A percentile compares a stretch with the other conserved stretches of the same genome.
phyloP scores from a whole-genome alignment of 2,797 vertebrate species.

The Erethizon dorsatum region DNA sequence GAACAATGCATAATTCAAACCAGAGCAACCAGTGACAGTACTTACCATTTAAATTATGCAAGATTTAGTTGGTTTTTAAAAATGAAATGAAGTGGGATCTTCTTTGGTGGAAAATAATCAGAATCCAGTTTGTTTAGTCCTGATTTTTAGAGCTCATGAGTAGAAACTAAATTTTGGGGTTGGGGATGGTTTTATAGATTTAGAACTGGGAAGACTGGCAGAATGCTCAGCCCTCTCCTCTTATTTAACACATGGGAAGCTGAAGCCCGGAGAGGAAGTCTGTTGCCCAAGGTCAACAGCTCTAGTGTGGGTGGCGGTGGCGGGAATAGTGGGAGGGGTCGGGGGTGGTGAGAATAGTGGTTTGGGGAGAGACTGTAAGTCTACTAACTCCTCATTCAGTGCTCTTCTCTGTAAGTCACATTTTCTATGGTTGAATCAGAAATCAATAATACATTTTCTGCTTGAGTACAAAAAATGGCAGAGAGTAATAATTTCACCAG shows the following conservation, averaged over 20 bases:
- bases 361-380: slow-evolving; percentile 5
- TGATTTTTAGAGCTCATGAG: slow-evolving; percentile 88
- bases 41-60: slow-evolving; percentile 73
- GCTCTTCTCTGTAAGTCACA: slow-evolving; percentile 30
- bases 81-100: slow-evolving; percentile 78
- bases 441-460: slow-evolving; percentile 90
- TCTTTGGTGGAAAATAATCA: slow-evolving; percentile 84
- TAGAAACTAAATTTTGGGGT: slow-evolving; percentile 47
- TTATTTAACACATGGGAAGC: slow-evolving; percentile 1
- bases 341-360: background rate
- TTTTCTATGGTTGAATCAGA: slow-evolving; percentile 83
- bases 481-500: slow-evolving; percentile 85
- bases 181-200: slow-evolving; percentile 79
- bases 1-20: slow-evolving; percentile 78
- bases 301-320: background rate
- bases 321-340: background rate
- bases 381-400: slow-evolving; percentile 26
- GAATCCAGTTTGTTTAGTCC: slow-evolving; percentile 82
- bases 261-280: slow-evolving; percentile 50
- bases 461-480: slow-evolving; percentile 83
- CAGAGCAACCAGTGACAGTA: slow-evolving; percentile 17
- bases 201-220: background rate
- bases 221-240: background rate
- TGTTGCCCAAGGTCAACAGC: slow-evolving; percentile 75
- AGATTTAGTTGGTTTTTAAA: slow-evolving; percentile 73